phyloP scores from a whole-genome alignment of 1,140 invertebrate species.

The Zaprionus ornatus region DNA sequence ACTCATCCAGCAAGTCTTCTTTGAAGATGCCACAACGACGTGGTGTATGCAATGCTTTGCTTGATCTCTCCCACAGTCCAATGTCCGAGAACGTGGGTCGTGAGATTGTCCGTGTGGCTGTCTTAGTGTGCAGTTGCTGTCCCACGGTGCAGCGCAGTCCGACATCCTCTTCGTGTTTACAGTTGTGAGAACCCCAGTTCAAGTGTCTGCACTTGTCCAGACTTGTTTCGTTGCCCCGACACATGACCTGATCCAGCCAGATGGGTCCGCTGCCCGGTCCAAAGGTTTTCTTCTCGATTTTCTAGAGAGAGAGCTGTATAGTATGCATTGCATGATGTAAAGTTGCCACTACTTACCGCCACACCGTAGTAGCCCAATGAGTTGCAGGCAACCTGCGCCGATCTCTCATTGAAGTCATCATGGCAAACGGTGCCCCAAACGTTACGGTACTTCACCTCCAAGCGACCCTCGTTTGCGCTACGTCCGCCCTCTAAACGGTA shows the following conservation, averaged over 20 bases:
- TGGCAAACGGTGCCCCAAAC: constrained; percentile 92
- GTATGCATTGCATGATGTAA: neutral
- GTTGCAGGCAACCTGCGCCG: constrained; percentile 88
- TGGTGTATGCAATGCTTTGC: constrained; percentile 59
- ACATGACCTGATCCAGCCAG: constrained; percentile 90
- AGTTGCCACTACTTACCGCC: constrained; percentile 66
- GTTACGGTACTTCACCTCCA: constrained; percentile 89
- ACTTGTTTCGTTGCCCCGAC: constrained; percentile 88
- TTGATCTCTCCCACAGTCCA: constrained; percentile 71
- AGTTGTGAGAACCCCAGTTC: constrained; percentile 89
- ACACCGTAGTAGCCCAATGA: constrained; percentile 86
- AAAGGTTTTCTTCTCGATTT: constrained; percentile 73
- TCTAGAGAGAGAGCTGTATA: constrained; percentile 4
- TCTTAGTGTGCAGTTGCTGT: constrained; percentile 15
- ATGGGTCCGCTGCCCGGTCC: constrained; percentile 87
- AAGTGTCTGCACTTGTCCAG: constrained; percentile 87
- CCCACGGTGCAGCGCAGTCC: constrained; percentile 85
- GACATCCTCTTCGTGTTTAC: constrained; percentile 90
- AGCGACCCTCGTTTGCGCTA: constrained; percentile 86
- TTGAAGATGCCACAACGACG: constrained; percentile 74
- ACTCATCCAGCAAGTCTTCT: constrained; percentile 65
- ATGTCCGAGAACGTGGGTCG: constrained; percentile 46
- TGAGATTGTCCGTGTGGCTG: neutral
- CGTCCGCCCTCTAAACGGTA: constrained; percentile 87
- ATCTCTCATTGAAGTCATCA: constrained; percentile 88